Evolutionary conservation across 2,113 vertebrate genomes (phyloP).

Genomic region (Acrocephalus kingi): DNA sequence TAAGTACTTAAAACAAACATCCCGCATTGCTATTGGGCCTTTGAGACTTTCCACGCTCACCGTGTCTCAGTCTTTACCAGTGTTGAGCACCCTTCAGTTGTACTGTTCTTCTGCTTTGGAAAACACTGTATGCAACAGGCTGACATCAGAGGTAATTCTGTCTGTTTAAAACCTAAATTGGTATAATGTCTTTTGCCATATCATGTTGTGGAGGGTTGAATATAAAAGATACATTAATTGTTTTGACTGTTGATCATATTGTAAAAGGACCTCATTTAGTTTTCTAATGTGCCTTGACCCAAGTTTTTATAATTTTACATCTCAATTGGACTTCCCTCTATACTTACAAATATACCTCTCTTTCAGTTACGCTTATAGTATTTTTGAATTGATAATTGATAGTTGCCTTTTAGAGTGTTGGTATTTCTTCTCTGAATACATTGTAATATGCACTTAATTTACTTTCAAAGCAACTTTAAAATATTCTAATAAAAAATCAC

Average conservation of each 20-base stretch:
- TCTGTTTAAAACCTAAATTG: not conserved
- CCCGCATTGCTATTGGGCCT: constrained; percentile 89
- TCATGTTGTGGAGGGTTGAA: not conserved
- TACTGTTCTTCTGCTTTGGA: constrained; percentile 90
- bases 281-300: not conserved
- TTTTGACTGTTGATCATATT: not conserved
- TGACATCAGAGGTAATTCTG: constrained; percentile 81
- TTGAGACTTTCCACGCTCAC: constrained; percentile 90
- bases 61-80: constrained; percentile 86
- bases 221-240: not conserved
- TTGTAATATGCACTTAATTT: not conserved
- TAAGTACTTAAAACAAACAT: constrained; percentile 94
- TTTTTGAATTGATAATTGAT: not conserved
- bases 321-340: not conserved
- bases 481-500: not conserved
- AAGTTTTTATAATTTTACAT: not conserved
- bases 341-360: not conserved
- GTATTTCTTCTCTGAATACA: not conserved
- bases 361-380: not conserved
- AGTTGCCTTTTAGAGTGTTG: not conserved
- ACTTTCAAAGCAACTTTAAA: not conserved
- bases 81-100: constrained; percentile 88
- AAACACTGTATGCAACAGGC: constrained; percentile 86
- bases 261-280: not conserved
- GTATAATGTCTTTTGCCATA: not conserved